Evolutionary conservation across 2,888 invertebrate species (phyloP).

Genomic region (Drosophila buzzatii): DNA sequence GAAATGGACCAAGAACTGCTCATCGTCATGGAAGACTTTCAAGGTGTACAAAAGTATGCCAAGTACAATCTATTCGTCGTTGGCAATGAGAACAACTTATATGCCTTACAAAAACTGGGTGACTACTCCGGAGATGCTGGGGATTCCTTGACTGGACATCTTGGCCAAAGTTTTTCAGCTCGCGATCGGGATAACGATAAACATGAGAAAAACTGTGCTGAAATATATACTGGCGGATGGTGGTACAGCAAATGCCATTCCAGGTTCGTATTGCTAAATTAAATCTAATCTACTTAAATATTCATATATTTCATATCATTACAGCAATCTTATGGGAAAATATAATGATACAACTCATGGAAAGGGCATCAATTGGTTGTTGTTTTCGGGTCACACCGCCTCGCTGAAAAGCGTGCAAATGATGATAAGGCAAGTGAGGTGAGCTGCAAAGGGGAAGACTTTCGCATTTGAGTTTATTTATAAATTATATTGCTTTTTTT

Average conservation of each 20-base stretch:
- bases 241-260: conserved; percentile 90
- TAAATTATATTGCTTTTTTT: background rate
- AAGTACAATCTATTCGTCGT: conserved; percentile 88
- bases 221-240: conserved; percentile 89
- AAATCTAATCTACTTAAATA: background rate
- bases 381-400: conserved; percentile 88
- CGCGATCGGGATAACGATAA: conserved; percentile 89
- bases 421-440: conserved; percentile 87
- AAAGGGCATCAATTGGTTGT: conserved; percentile 89
- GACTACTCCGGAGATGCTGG: conserved; percentile 88
- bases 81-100: conserved; percentile 88
- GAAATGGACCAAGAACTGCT: conserved; percentile 86
- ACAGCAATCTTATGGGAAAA: conserved; percentile 89
- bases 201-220: conserved; percentile 89
- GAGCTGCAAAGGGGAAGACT: background rate
- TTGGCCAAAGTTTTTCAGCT: conserved; percentile 89
- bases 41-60: conserved; percentile 87
- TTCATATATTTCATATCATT: background rate
- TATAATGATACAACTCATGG: conserved; percentile 87
- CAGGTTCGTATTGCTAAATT: conserved; percentile 83
- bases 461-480: background rate
- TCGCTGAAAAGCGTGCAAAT: conserved; percentile 88
- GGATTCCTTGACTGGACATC: conserved; percentile 89
- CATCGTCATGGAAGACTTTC: conserved; percentile 88
- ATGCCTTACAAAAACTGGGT: conserved; percentile 88